Percentiles rank a stretch among this genome's conserved stretches.
These are phyloP conservation scores for Polyommatus icarus DNA, from an alignment of 2,888 invertebrate species.

Conservation along the genomic window DNA sequence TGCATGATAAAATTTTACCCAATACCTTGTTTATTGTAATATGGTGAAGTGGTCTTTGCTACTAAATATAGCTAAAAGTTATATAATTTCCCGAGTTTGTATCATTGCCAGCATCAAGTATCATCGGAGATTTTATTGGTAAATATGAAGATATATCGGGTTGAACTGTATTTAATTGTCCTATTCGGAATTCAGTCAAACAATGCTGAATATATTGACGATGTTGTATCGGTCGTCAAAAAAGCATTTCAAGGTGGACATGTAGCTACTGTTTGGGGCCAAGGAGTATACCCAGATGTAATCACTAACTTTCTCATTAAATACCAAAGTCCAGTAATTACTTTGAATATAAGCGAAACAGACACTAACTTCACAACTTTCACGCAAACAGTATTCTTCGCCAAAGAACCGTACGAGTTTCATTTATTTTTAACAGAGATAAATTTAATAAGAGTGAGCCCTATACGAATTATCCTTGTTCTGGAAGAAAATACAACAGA, in stretches of 20 bases:
- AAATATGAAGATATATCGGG: not conserved
- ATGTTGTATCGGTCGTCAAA: slow-evolving; percentile 48
- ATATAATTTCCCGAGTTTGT: not conserved
- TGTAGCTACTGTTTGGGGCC: slow-evolving; percentile 52
- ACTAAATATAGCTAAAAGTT: not conserved
- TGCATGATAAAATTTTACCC: not conserved
- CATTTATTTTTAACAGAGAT: slow-evolving; percentile 45
- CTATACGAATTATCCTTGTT: slow-evolving; percentile 52
- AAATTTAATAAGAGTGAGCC: slow-evolving; percentile 44
- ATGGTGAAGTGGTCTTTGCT: not conserved
- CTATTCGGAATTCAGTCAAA: slow-evolving; percentile 24
- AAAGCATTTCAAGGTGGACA: slow-evolving; percentile 45
- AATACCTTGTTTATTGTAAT: not conserved
- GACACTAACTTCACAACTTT: slow-evolving; percentile 41
- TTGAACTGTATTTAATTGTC: not conserved
- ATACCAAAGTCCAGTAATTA: slow-evolving; percentile 48
- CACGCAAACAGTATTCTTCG: slow-evolving; percentile 54
- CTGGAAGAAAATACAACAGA: slow-evolving; percentile 42
- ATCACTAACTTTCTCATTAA: slow-evolving; percentile 46
- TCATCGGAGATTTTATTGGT: not conserved
- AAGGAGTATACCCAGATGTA: slow-evolving; percentile 40
- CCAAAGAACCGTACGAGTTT: slow-evolving; percentile 48
- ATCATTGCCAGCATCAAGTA: not conserved
- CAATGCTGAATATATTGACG: slow-evolving; percentile 44
- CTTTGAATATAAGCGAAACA: slow-evolving; percentile 41